Percentiles rank a stretch among this genome's conserved stretches.
These are phyloP conservation scores for Mallateleia sp. DNA, from an alignment of 2,888 invertebrate species.

Conservation along the genomic window DNA sequence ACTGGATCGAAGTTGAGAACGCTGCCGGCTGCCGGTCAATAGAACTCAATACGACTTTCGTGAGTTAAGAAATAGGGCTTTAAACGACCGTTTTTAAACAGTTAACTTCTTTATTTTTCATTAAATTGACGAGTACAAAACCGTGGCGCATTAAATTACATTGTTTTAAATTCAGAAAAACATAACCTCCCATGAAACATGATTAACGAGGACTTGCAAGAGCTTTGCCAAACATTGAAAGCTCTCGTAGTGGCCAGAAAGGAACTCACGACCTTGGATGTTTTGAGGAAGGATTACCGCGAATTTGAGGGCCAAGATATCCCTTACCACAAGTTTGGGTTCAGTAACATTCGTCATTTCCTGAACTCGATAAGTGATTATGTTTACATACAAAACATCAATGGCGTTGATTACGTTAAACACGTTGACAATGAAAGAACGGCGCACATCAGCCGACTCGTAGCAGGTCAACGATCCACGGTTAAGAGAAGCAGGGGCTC, in stretches of 20 bases:
- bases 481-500: too few species aligned
- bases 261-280: constrained; percentile 17
- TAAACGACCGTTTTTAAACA: too few species aligned
- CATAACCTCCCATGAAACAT: too few species aligned
- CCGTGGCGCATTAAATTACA: too few species aligned
- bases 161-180: too few species aligned
- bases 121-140: too few species aligned
- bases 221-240: constrained; percentile 30
- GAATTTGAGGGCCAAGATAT: constrained; percentile 34
- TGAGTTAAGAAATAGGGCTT: too few species aligned
- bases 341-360: constrained; percentile 10
- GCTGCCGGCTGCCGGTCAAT: too few species aligned
- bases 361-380: constrained; percentile 10
- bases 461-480: constrained; percentile 23
- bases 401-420: constrained; percentile 36
- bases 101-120: too few species aligned
- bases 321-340: constrained; percentile 28
- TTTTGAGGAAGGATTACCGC: constrained; percentile 24
- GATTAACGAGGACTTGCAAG: neutral
- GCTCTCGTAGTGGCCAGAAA: constrained; percentile 1
- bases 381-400: neutral
- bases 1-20: too few species aligned
- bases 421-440: constrained; percentile 44
- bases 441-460: constrained; percentile 38
- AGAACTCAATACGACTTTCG: too few species aligned